phyloP scores from a whole-genome alignment of 1,140 invertebrate species.

The Drosophila jambulina region DNA sequence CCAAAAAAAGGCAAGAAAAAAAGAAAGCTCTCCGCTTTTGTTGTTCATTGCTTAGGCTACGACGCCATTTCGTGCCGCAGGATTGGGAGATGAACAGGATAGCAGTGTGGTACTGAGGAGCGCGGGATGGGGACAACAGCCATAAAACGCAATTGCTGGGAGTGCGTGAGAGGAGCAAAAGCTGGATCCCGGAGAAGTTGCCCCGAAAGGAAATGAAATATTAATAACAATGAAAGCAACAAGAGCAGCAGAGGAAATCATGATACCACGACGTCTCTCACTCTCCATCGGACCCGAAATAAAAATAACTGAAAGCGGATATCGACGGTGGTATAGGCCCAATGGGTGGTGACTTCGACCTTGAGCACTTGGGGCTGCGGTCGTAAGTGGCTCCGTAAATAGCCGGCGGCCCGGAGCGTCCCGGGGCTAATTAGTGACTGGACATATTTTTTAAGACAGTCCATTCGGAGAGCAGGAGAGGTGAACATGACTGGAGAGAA shows the following conservation, averaged over 20 bases:
- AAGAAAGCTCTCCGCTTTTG: conserved; percentile 6
- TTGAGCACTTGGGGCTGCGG: conserved; percentile 31
- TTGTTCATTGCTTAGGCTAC: conserved; percentile 31
- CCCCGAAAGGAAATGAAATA: conserved; percentile 60
- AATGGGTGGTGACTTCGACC: conserved; percentile 28
- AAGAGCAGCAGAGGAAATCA: conserved; percentile 39
- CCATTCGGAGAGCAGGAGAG: background rate
- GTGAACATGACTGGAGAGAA: no score
- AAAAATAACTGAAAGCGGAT: conserved; percentile 61
- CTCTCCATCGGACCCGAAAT: conserved; percentile 20
- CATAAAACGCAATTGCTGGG: conserved; percentile 56
- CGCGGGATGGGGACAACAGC: conserved; percentile 19
- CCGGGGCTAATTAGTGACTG: conserved; percentile 48
- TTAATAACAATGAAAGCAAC: conserved; percentile 64
- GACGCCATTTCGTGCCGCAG: conserved; percentile 41
- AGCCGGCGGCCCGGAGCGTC: conserved; percentile 23
- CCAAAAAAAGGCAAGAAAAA: conserved; percentile 11
- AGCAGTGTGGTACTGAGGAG: no score
- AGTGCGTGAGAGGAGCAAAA: conserved; percentile 21
- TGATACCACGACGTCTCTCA: conserved; percentile 17
- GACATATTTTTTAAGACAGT: conserved; percentile 32
- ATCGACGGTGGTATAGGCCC: conserved; percentile 17
- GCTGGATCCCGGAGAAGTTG: conserved; percentile 5
- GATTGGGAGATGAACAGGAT: conserved; percentile 7
- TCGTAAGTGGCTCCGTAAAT: conserved; percentile 44